Evolutionary conservation across 2,888 invertebrate species (phyloP).

Genomic region (Mamestra brassicae): DNA sequence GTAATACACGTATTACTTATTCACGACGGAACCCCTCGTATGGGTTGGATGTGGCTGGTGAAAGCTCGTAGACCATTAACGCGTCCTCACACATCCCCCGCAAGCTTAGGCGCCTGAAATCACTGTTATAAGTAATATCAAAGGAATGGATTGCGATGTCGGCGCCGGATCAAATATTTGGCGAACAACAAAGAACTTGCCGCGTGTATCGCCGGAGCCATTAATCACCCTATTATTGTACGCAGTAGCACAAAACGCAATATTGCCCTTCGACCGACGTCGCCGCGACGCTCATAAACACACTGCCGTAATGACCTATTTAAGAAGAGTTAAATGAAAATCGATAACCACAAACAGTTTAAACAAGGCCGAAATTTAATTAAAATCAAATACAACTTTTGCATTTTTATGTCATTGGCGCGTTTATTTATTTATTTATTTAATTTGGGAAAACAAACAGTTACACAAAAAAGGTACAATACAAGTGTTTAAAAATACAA

Average conservation of each 20-base stretch:
- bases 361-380: slow-evolving; percentile 66
- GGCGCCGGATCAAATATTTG: slow-evolving; percentile 87
- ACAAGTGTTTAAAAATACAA: too few species aligned
- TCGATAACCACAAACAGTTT: slow-evolving; percentile 79
- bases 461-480: too few species aligned
- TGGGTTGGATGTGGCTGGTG: slow-evolving; percentile 50
- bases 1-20: slow-evolving; percentile 58
- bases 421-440: not conserved
- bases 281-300: slow-evolving; percentile 84
- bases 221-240: slow-evolving; percentile 89
- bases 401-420: too few species aligned
- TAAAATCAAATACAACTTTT: slow-evolving; percentile 49
- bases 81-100: slow-evolving; percentile 68
- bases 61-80: slow-evolving; percentile 71
- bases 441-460: too few species aligned
- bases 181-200: slow-evolving; percentile 87
- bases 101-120: slow-evolving; percentile 69
- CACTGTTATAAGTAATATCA: slow-evolving; percentile 78
- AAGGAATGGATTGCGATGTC: slow-evolving; percentile 83
- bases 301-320: slow-evolving; percentile 86
- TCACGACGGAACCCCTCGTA: slow-evolving; percentile 43
- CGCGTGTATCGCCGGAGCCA: slow-evolving; percentile 85
- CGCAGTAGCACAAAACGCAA: slow-evolving; percentile 85
- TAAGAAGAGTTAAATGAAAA: slow-evolving; percentile 87
- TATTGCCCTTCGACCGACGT: slow-evolving; percentile 84